Evolutionary conservation across 2,797 vertebrate genomes (phyloP), one percentile per base, ranked within the genome.

Genomic region (Ataeniobius toweri): DNA sequence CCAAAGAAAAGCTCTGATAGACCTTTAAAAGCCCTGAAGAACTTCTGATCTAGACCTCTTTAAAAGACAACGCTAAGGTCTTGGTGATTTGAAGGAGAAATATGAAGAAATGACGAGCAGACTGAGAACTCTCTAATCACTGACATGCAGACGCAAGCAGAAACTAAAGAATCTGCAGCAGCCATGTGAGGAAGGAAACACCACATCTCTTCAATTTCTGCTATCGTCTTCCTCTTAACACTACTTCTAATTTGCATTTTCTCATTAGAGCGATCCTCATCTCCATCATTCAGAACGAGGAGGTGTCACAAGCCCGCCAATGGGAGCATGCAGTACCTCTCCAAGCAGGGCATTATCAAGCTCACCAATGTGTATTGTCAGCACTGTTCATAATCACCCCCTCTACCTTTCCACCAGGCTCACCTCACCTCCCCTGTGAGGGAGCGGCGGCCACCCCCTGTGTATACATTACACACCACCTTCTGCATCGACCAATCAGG

Each of bases 381-480:
- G 90, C 90, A 85, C 73, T 87, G 77, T 86, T 79, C 84, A 78
- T 78, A 82, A 82, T 86, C 71, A 71, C 16, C 26, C 0, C 78
- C 7, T 16, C 82, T 79, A 90, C 92, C 88, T 91, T 88, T 67
- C 79, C 67, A 31, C 59, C 53, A 74, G 69, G 77, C 80, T 84
- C 86, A 87, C 83, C 92, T 92, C 91, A 89, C 85, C 89, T 91
- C 90, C 83, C 71, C 71, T 18, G 26, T 3, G 75, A 77, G 80
- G 77, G 79, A 71, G 74, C 58, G 16, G 58, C 76, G 12, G 53
- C 86, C 88, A 73, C 87, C 89, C 88, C 90, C 84, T 78, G 87
- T 86, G 91, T 93, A 90, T 92, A 92, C 92, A 93, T 94, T 93
- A 88, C 87, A 89, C 90, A 89, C 89, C 90, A 85, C 88, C 90